A percentile compares a stretch with the other conserved stretches of the same genome.
phyloP scores from a whole-genome alignment of 2,113 vertebrate genomes.

The Spea multiplicata region DNA sequence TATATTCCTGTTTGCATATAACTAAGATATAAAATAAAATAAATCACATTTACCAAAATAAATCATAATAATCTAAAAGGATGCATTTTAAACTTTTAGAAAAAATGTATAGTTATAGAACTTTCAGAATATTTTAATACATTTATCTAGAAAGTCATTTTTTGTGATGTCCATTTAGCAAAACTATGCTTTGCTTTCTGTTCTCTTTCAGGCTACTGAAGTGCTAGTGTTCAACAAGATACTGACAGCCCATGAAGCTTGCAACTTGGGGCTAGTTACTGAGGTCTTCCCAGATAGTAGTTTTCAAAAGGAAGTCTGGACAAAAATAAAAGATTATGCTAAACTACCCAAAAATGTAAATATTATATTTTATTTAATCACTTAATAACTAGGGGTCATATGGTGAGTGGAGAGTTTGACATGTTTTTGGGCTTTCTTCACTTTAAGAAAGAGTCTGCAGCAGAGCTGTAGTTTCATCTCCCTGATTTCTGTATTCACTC shows the following conservation, averaged over 20 bases:
- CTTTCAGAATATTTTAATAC: too few species aligned
- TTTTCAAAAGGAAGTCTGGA: slow-evolving; percentile 86
- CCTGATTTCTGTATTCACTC: background rate
- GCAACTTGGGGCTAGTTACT: slow-evolving; percentile 76
- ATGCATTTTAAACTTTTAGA: too few species aligned
- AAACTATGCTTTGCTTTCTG: background rate
- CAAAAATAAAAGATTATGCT: slow-evolving; percentile 72
- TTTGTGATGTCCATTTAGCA: too few species aligned
- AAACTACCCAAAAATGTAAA: slow-evolving; percentile 78
- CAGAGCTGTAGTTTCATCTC: too few species aligned
- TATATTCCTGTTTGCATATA: too few species aligned
- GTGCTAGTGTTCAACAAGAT: slow-evolving; percentile 89
- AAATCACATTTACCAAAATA: too few species aligned
- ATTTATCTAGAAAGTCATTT: too few species aligned
- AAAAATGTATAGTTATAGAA: too few species aligned
- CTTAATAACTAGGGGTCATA: background rate
- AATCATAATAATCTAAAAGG: too few species aligned
- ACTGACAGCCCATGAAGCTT: slow-evolving; percentile 84
- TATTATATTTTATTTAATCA: slow-evolving; percentile 21
- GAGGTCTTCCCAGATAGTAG: slow-evolving; percentile 85
- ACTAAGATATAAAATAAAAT: too few species aligned
- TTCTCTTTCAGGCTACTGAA: slow-evolving; percentile 75
- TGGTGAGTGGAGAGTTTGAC: background rate
- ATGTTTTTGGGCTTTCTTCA: too few species aligned
- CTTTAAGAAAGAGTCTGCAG: too few species aligned